A percentile compares a stretch with the other conserved stretches of the same genome.
phyloP scores from a whole-genome alignment of 2,113 vertebrate genomes.

The Malurus cyaneus region DNA sequence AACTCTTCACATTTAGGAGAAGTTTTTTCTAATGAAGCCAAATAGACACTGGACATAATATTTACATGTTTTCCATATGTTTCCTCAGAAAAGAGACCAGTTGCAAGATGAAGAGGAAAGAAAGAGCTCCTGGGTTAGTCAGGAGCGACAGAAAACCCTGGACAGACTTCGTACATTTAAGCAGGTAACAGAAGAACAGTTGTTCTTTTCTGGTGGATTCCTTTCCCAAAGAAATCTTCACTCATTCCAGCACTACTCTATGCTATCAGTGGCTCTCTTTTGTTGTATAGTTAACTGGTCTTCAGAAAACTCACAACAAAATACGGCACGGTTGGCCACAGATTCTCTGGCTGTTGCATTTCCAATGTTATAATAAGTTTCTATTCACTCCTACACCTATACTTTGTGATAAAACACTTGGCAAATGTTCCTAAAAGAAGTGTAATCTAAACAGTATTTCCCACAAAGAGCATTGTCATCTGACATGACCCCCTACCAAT shows the following conservation, averaged over 20 bases:
- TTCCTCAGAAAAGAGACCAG: conserved; percentile 75
- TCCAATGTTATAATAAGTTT: neutral
- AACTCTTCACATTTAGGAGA: neutral
- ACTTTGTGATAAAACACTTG: neutral
- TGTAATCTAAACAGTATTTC: neutral
- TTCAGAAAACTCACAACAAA: neutral
- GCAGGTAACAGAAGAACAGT: conserved; percentile 78
- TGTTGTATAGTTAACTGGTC: neutral
- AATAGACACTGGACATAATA: neutral
- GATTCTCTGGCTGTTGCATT: neutral
- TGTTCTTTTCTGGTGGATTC: neutral
- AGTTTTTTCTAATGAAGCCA: neutral
- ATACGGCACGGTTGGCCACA: accelerated
- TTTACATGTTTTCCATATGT: neutral
- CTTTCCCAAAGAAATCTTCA: neutral
- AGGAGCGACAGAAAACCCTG: conserved; percentile 91
- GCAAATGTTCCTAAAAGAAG: neutral
- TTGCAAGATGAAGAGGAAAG: conserved; percentile 87
- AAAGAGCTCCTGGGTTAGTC: conserved; percentile 85
- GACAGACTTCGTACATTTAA: conserved; percentile 92
- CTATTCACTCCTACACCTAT: accelerated
- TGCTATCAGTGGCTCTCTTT: neutral
- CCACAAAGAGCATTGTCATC: neutral
- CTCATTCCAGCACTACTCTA: neutral
- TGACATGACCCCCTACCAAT: neutral